Base-by-base conservation (phyloP, 2,888 invertebrate genomes). In the Amphimallon solstitiale region DNA sequence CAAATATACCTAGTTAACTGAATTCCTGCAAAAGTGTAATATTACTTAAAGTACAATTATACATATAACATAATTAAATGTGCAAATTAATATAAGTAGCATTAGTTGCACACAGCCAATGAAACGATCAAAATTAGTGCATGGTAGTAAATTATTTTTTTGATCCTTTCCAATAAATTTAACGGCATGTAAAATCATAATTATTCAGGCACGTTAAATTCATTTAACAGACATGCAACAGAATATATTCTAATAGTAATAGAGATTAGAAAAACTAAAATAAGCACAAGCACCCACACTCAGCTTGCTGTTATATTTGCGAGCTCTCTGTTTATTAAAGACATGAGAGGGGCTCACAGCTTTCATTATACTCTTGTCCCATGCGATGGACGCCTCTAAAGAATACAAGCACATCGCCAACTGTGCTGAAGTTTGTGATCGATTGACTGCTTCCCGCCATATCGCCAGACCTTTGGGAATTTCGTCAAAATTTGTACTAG, bases 361-460 rank as follows among this genome's bases (percentile, higher is more conserved):
- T 88, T 97, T 97, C 97, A 98, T 97, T 79, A 97, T 94, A 85
- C 97, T 97, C 86, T 97, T 97, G 84, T 98, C 98, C 98, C 98
- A 98, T 38, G 97, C 97, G 75, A 98, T 94, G 79, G 92, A 93
- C 1, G 92, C 90, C 80, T 97, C 96, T 72, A 98, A 85, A 75
- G 94, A 92, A 77, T 94, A 92, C 66, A 96, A 86, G 74, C 94
- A 91, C 90, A 96, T 91, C 17, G 94, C 93, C 19, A 98, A 85
- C 79, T 98, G 97, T 0, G 97, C 93, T 0, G 96, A 91, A 0
- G 95, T 95, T 75, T 89, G 90, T 48, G 95, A 92, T 54, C 92
- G 89, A 0, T 89, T 85, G 0, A 97, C 92, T 0, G 94, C 96
- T 73, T 94, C 93, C 0, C 97, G 90, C 98, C 98, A 98, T 21